These are phyloP conservation scores for Chionis minor DNA, from an alignment of 2,113 vertebrate species.

Conservation along the genomic window DNA sequence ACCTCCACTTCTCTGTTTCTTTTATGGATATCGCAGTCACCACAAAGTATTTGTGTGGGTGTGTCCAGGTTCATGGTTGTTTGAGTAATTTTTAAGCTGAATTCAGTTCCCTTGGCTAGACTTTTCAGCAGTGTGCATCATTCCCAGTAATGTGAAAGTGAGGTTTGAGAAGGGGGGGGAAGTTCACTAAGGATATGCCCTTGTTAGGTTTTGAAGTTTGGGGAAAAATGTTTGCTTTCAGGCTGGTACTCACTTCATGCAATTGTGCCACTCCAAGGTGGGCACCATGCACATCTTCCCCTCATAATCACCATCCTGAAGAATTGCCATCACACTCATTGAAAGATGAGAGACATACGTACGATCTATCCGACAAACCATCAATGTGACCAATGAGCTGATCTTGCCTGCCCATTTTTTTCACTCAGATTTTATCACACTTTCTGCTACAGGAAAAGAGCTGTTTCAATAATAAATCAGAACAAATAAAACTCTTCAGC, in stretches of 20 bases:
- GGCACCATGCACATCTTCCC: background rate
- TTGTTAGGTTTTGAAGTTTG: background rate
- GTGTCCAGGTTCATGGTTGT: background rate
- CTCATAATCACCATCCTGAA: background rate
- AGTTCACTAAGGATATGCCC: background rate
- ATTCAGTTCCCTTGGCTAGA: background rate
- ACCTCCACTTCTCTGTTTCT: background rate
- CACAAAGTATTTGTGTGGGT: background rate
- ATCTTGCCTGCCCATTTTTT: background rate
- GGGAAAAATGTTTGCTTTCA: background rate
- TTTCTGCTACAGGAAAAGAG: background rate
- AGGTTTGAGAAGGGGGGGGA: background rate
- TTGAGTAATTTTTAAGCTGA: background rate
- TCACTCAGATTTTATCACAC: background rate
- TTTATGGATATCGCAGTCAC: background rate
- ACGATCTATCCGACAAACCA: background rate
- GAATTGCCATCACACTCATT: background rate
- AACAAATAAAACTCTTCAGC: constrained; percentile 29
- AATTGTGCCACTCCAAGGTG: background rate
- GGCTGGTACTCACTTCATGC: background rate
- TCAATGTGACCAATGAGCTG: background rate
- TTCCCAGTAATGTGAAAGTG: background rate
- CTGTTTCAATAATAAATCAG: constrained; percentile 26
- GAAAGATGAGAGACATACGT: background rate
- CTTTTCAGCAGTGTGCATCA: background rate